A percentile compares a stretch with the other conserved stretches of the same genome.
Evolutionary conservation across 2,888 invertebrate genomes (phyloP).

Genomic region (Laothoe populi): DNA sequence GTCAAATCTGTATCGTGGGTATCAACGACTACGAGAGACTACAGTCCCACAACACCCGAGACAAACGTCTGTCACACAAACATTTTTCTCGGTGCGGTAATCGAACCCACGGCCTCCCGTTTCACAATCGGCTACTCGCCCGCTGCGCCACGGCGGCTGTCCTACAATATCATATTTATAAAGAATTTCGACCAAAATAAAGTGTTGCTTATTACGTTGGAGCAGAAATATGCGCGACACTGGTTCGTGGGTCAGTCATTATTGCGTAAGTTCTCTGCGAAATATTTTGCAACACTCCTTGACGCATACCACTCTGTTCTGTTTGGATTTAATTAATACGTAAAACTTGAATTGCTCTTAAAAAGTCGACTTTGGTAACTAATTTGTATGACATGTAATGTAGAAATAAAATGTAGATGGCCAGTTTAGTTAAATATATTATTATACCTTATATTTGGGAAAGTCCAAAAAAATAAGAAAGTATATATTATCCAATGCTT

Average conservation of each 20-base stretch:
- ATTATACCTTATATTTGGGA: background rate
- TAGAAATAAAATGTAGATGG: background rate
- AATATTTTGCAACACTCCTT: constrained; percentile 46
- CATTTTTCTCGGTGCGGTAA: no score
- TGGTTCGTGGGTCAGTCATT: constrained; percentile 46
- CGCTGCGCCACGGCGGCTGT: no score
- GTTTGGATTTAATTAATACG: constrained; percentile 19
- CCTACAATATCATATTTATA: background rate
- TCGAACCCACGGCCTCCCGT: no score
- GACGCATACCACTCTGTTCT: constrained; percentile 36
- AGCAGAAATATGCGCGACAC: background rate
- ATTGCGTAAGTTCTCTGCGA: constrained; percentile 49
- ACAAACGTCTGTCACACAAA: no score
- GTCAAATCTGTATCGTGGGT: no score
- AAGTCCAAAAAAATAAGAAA: background rate
- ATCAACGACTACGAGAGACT: no score
- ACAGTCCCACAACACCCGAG: no score
- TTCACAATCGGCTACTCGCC: no score
- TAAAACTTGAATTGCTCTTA: background rate
- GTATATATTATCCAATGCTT: background rate
- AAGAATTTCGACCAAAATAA: background rate
- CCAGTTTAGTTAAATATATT: no score
- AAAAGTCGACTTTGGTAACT: background rate
- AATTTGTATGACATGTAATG: background rate
- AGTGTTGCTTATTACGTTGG: background rate